Conservation (phyloP, 1,140 invertebrate genomes). For the Acromyrmex heyeri region DNA sequence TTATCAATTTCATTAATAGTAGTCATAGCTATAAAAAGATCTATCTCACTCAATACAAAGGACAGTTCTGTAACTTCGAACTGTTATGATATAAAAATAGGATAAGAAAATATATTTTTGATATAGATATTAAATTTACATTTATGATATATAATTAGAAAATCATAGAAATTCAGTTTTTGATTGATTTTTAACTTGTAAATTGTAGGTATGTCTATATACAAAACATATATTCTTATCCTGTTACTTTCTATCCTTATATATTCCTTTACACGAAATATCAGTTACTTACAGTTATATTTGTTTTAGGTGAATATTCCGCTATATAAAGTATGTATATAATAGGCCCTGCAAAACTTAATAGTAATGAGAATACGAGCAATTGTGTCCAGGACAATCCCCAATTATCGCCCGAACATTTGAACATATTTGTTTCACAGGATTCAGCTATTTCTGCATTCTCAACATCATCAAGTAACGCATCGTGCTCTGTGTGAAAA, state of each 20-base stretch:
- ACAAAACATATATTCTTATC: constrained; percentile 25
- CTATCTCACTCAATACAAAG: constrained; percentile 45
- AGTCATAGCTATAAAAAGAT: constrained; percentile 30
- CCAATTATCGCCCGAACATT: constrained; percentile 85
- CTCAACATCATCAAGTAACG: constrained; percentile 73
- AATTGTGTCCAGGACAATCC: constrained; percentile 84
- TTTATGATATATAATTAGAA: neutral
- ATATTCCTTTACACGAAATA: neutral
- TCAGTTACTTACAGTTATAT: constrained; percentile 60
- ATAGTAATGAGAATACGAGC: constrained; percentile 81
- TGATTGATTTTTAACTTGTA: neutral
- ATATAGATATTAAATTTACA: constrained; percentile 16
- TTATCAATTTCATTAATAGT: constrained; percentile 13
- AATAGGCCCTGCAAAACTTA: constrained; percentile 84
- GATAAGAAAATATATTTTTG: constrained; percentile 40
- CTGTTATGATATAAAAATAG: constrained; percentile 14
- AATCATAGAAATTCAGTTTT: neutral
- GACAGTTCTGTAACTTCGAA: neutral
- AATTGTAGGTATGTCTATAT: constrained; percentile 10
- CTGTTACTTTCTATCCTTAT: neutral
- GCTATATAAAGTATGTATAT: constrained; percentile 82
- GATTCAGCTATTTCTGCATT: constrained; percentile 48
- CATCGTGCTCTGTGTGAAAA: constrained; percentile 73
- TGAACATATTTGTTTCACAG: constrained; percentile 78
- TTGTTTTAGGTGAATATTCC: constrained; percentile 78